Percentiles rank a stretch among this genome's conserved stretches.
Evolutionary conservation across 1,140 invertebrate genomes (phyloP).

Genomic region (Drosophila saltans): DNA sequence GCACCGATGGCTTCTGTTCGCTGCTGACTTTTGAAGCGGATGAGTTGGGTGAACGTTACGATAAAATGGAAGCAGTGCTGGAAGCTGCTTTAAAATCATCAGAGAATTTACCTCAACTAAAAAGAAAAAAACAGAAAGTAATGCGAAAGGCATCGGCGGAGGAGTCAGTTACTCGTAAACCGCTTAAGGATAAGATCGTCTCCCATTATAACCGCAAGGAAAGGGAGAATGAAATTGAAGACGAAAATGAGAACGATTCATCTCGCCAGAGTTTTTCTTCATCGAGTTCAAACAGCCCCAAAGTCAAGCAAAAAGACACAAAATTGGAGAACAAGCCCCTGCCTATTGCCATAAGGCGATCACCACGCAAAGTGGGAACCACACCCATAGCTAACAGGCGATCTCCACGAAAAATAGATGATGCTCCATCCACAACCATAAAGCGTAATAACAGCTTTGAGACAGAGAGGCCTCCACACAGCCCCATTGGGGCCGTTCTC

Average conservation of each 20-base stretch:
- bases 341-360: conserved; percentile 56
- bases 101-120: conserved; percentile 39
- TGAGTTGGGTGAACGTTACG: conserved; percentile 92
- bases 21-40: conserved; percentile 91
- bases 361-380: conserved; percentile 49
- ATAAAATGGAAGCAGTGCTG: conserved; percentile 75
- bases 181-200: conserved; percentile 57
- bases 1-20: conserved; percentile 98
- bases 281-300: conserved; percentile 42
- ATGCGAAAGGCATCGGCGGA: conserved; percentile 54
- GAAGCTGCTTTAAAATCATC: conserved; percentile 38
- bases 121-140: conserved; percentile 44
- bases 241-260: conserved; percentile 63
- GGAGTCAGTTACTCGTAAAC: conserved; percentile 36
- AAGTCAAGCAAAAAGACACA: conserved; percentile 6
- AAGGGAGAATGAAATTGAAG: conserved; percentile 38
- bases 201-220: conserved; percentile 25
- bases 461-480: conserved; percentile 41
- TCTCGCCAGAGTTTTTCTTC: conserved; percentile 63
- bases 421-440: conserved; percentile 7
- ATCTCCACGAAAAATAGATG: conserved; percentile 48
- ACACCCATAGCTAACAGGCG: conserved; percentile 57
- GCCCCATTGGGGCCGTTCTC: conserved; percentile 45
- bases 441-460: conserved; percentile 53
- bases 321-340: conserved; percentile 40